phyloP scores from a whole-genome alignment of 2,888 invertebrate species.

The Geophilus truncorum region DNA sequence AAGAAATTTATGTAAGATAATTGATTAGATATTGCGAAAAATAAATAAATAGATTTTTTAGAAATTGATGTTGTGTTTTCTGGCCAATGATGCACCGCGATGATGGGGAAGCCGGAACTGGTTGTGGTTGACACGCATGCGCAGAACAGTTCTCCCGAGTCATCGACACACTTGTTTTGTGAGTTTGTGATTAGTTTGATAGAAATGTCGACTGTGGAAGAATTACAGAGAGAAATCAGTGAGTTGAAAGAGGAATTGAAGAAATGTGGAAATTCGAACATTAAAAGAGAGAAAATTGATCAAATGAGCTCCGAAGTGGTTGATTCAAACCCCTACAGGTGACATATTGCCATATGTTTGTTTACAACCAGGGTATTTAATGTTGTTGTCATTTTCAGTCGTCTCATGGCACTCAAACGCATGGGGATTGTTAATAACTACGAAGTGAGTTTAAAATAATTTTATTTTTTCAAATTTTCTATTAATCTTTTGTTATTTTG shows the following conservation, averaged over 20 bases:
- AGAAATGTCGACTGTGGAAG: neutral
- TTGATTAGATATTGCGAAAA: too few relatives aligned
- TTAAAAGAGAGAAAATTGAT: conserved; percentile 64
- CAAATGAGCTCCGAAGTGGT: conserved; percentile 94
- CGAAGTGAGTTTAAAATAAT: conserved; percentile 54
- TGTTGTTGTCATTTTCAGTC: conserved; percentile 57
- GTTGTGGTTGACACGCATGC: too few relatives aligned
- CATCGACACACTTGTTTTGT: too few relatives aligned
- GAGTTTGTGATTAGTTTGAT: neutral
- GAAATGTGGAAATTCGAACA: neutral
- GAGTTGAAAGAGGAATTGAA: neutral
- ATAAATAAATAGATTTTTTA: too few relatives aligned
- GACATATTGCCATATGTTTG: conserved; percentile 38
- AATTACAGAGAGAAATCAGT: neutral
- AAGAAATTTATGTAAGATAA: too few relatives aligned
- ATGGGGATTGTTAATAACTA: conserved; percentile 99
- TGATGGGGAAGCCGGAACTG: neutral
- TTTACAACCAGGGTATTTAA: neutral
- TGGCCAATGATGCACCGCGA: too few relatives aligned
- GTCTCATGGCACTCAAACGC: conserved; percentile 95
- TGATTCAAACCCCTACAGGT: conserved; percentile 98
- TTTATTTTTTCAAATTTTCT: neutral
- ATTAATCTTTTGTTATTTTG: conserved; percentile 34
- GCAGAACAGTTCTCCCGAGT: neutral
- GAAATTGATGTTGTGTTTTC: too few relatives aligned